Evolutionary conservation across 2,888 invertebrate species (phyloP).

Genomic region (Timandra comae): DNA sequence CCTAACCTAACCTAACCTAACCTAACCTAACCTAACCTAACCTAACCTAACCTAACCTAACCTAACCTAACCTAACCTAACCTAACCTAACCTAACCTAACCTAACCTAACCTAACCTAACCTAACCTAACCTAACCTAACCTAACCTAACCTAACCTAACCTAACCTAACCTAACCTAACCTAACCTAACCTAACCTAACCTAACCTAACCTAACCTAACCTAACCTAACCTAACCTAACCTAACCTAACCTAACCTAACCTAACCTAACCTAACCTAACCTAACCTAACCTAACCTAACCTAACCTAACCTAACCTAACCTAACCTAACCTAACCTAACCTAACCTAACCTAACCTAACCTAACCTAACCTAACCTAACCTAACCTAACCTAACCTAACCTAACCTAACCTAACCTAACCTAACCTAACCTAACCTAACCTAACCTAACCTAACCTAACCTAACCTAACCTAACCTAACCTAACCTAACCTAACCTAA

Average conservation of each 20-base stretch:
- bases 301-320: slow-evolving; percentile 23
- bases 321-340: slow-evolving; percentile 27
- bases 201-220: slow-evolving; percentile 26
- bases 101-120: slow-evolving; percentile 17
- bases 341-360: slow-evolving; percentile 24
- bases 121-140: slow-evolving; percentile 19
- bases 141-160: slow-evolving; percentile 19
- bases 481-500: too few species aligned
- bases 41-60: slow-evolving; percentile 22
- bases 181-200: slow-evolving; percentile 21
- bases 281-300: slow-evolving; percentile 22
- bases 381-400: too few species aligned
- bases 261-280: slow-evolving; percentile 19
- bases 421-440: too few species aligned
- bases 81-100: slow-evolving; percentile 21
- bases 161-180: slow-evolving; percentile 18
- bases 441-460: too few species aligned
- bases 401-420: too few species aligned
- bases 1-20: slow-evolving; percentile 23
- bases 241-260: slow-evolving; percentile 25
- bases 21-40: slow-evolving; percentile 19
- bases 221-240: slow-evolving; percentile 28
- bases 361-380: slow-evolving; percentile 24
- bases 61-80: slow-evolving; percentile 23
- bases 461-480: too few species aligned